Evolutionary conservation across 2,888 invertebrate species (phyloP).

Genomic region (Trisateles emortualis): DNA sequence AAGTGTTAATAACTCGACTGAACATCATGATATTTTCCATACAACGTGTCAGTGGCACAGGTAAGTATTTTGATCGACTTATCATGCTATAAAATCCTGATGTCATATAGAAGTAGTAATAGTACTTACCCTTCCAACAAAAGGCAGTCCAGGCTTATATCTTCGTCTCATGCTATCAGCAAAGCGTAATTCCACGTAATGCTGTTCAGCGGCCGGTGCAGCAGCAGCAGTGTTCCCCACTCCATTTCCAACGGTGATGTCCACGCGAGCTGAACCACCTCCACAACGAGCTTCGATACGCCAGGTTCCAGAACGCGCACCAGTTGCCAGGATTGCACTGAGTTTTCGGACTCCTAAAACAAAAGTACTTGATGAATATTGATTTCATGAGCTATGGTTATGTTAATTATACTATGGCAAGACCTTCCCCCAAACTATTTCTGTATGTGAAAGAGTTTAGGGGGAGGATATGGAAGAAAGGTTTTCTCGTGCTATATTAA

Average conservation of each 20-base stretch:
- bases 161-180: conserved; percentile 88
- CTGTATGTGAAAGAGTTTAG: too few relatives aligned
- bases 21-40: too few relatives aligned
- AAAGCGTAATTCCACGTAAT: conserved; percentile 89
- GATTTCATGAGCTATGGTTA: too few relatives aligned
- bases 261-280: conserved; percentile 84
- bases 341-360: conserved; percentile 87
- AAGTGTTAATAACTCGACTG: too few relatives aligned
- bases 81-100: neutral
- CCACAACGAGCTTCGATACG: conserved; percentile 84
- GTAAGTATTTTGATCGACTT: too few relatives aligned
- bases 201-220: conserved; percentile 89
- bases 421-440: too few relatives aligned
- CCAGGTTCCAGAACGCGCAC: conserved; percentile 87
- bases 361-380: conserved; percentile 26
- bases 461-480: too few relatives aligned
- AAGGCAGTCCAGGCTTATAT: conserved; percentile 89
- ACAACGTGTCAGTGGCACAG: too few relatives aligned
- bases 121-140: conserved; percentile 87
- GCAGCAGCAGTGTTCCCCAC: conserved; percentile 78
- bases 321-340: conserved; percentile 83
- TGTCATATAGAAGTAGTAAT: neutral
- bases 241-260: conserved; percentile 83
- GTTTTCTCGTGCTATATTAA: too few relatives aligned
- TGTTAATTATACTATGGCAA: too few relatives aligned